Evolutionary conservation across 2,888 invertebrate genomes (phyloP).

Genomic region (Eueremaeus valkanovi): DNA sequence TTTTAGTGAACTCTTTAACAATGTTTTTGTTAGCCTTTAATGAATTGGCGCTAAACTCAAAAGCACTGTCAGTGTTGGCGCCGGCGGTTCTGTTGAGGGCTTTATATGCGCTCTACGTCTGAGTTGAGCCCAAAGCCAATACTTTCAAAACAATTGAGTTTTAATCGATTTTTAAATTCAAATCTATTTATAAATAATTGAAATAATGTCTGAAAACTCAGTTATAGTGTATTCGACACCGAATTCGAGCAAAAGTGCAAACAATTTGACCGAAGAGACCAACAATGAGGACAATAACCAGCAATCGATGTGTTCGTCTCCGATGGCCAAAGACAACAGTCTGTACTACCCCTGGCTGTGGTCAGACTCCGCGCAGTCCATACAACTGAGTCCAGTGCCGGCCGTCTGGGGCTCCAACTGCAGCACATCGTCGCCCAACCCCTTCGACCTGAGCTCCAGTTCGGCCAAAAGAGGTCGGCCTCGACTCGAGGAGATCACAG

Average conservation of each 20-base stretch:
- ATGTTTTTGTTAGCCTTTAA: too few species aligned
- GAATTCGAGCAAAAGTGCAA: not conserved
- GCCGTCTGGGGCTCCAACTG: not conserved
- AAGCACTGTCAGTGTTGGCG: not conserved
- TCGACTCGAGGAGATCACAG: conserved; percentile 65
- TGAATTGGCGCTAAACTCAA: too few species aligned
- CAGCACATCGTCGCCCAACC: not conserved
- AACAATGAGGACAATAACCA: not conserved
- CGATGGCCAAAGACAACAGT: conserved; percentile 18
- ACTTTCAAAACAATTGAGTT: not conserved
- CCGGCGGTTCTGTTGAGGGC: conserved; percentile 7
- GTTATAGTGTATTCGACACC: conserved; percentile 23
- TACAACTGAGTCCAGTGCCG: conserved; percentile 27
- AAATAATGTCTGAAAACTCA: conserved; percentile 19
- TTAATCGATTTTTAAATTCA: conserved; percentile 14
- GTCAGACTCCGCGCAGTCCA: conserved; percentile 34
- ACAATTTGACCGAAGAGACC: too few species aligned
- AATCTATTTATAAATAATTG: not conserved
- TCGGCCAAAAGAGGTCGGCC: conserved; percentile 61
- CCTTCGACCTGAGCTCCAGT: not conserved
- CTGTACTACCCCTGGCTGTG: conserved; percentile 29
- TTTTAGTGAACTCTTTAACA: too few species aligned
- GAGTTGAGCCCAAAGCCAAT: not conserved
- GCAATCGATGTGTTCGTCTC: conserved; percentile 8
- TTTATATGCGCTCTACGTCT: not conserved